Evolutionary conservation across 2,888 invertebrate genomes (phyloP), one percentile per base, ranked within the genome.

Genomic region (Reticulitermes lucifugus): DNA sequence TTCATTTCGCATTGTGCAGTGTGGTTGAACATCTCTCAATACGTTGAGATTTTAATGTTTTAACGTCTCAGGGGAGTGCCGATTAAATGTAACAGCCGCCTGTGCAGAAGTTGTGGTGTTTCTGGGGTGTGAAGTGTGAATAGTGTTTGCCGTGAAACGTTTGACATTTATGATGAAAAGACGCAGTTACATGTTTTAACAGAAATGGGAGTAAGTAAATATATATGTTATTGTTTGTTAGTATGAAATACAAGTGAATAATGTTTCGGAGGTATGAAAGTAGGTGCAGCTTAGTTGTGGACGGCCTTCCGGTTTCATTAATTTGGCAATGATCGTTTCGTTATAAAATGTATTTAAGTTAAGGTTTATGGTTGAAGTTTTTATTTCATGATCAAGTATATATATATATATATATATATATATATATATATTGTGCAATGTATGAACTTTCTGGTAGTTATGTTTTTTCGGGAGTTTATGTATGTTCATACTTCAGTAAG

Each of bases 201-300:
- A 81, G 81, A 81, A 65, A 81, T 81, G 81, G 81, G 81, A 81
- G 81, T 81, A 81, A 81, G 81, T 81, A 81, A 65, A 65, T 25
- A n/a, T 2, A 25, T 65, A n/a, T 65, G 6, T 46, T 65, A 65
- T 6, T 65, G 12, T 65, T 65, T 65, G 9, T 25, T 25, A n/a
- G 2, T n/a, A 25, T 25, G n/a, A 65, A 65, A 25, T 65, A 65
- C 5, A n/a, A 25, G 65, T n/a, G 25, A n/a, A 65, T n/a, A 65
- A 25, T n/a, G n/a, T 10, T 25, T 1, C n/a, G n/a, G n/a, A 14
- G 25, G 25, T 14, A 25, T n/a, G n/a, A n/a, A 65, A n/a, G n/a
- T 60, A 25, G 14, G 3, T 5, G 25, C 2, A 10, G n/a, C 9
- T 25, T 65, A 25, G 7, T n/a, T 65, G 7, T 65, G 25, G 25